phyloP scores from a whole-genome alignment of 64 coral and sea anemone genomes.

The Montipora sp. region DNA sequence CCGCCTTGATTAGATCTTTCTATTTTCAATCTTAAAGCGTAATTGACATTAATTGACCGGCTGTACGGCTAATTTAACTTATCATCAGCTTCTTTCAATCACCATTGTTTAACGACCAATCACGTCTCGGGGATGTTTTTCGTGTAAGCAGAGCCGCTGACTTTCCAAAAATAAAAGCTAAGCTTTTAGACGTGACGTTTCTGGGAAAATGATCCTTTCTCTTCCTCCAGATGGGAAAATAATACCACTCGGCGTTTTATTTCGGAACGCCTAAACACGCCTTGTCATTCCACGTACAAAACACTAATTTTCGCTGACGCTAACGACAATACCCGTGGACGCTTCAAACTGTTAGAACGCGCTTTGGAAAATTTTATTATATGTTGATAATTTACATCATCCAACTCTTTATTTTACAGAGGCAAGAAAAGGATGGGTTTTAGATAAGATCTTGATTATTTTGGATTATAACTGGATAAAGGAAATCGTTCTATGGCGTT shows the following conservation, averaged over 20 bases:
- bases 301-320: neutral
- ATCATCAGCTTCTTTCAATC: constrained; percentile 43
- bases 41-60: constrained; percentile 56
- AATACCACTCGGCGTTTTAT: neutral
- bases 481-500: neutral
- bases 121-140: constrained; percentile 6
- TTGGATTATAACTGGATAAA: neutral
- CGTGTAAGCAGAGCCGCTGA: neutral
- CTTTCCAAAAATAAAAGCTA: constrained; percentile 13
- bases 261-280: neutral
- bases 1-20: constrained; percentile 33
- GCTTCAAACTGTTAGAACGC: neutral
- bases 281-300: neutral
- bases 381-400: constrained; percentile 18
- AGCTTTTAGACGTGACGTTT: constrained; percentile 13
- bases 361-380: neutral
- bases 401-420: neutral
- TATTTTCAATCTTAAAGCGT: constrained; percentile 24
- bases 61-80: constrained; percentile 33
- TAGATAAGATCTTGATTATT: constrained; percentile 49
- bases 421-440: neutral
- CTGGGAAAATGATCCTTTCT: constrained; percentile 17
- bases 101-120: constrained; percentile 26
- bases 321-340: neutral
- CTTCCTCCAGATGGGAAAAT: constrained; percentile 7